A percentile compares a stretch with the other conserved stretches of the same genome.
phyloP scores from a whole-genome alignment of 2,797 vertebrate species.

The Hylomyscus alleni region DNA sequence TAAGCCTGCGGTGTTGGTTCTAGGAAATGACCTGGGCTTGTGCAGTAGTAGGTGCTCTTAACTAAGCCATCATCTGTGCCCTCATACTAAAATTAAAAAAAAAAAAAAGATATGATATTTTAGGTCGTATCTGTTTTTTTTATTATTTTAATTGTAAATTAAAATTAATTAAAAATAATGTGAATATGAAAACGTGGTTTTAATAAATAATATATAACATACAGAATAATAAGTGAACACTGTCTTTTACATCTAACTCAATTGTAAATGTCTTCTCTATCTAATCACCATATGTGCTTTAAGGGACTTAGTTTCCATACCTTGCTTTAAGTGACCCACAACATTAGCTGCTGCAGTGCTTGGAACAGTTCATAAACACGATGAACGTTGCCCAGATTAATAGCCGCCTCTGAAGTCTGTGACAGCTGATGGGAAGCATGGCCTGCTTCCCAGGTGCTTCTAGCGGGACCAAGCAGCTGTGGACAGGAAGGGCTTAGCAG shows the following conservation, averaged over 20 bases:
- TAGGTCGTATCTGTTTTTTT: neutral
- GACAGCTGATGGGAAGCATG: too few species aligned
- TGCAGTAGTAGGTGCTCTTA: too few species aligned
- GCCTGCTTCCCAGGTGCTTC: neutral
- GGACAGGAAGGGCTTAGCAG: too few species aligned
- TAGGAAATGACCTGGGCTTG: neutral
- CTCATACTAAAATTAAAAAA: neutral
- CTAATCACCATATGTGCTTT: neutral
- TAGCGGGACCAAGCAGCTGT: accelerated
- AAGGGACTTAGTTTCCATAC: neutral
- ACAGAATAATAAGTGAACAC: neutral
- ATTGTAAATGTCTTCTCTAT: accelerated
- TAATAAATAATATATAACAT: neutral
- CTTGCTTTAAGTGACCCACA: neutral
- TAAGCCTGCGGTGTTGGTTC: too few species aligned
- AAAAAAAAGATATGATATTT: neutral
- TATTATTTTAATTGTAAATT: constrained; percentile 35
- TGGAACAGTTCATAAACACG: neutral
- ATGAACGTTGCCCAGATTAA: neutral
- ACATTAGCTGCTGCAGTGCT: neutral
- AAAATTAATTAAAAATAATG: neutral
- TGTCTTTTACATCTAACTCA: neutral
- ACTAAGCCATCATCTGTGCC: neutral
- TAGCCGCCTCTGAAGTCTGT: neutral
- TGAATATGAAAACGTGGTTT: neutral